These are phyloP conservation scores for Actinia tenebrosa DNA, from an alignment of 64 coral and sea anemone species.

Conservation along the genomic window DNA sequence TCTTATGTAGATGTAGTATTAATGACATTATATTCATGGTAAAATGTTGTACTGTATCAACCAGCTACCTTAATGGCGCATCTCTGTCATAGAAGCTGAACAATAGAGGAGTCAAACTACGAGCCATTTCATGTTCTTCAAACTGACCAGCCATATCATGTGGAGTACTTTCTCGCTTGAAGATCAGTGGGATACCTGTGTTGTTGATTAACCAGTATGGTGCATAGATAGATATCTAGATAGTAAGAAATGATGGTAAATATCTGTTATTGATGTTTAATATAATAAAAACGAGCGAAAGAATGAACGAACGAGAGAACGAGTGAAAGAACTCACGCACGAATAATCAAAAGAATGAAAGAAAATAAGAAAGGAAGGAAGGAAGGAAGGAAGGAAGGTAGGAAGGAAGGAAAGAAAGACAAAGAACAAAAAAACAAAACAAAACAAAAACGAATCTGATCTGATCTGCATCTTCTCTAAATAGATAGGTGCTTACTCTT, in stretches of 20 bases:
- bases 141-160: constrained; percentile 95
- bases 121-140: constrained; percentile 95
- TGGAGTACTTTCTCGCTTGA: constrained; percentile 68
- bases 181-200: constrained; percentile 93
- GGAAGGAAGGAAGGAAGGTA: too few species aligned
- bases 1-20: not conserved
- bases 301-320: not conserved
- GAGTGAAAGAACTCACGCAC: not conserved
- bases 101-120: constrained; percentile 77
- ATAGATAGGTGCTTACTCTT: constrained; percentile 33
- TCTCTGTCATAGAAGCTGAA: constrained; percentile 92
- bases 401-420: too few species aligned
- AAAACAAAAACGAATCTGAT: too few species aligned
- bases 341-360: too few species aligned
- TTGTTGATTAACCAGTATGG: constrained; percentile 98
- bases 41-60: not conserved
- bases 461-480: too few species aligned
- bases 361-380: too few species aligned
- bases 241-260: not conserved
- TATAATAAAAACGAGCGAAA: too few species aligned
- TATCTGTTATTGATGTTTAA: too few species aligned
- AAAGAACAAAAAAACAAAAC: too few species aligned
- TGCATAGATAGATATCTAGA: constrained; percentile 79
- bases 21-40: not conserved
- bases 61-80: constrained; percentile 59